These are phyloP conservation scores for Cephus runcator DNA, from an alignment of 2,888 invertebrate genomes.

Conservation along the genomic window DNA sequence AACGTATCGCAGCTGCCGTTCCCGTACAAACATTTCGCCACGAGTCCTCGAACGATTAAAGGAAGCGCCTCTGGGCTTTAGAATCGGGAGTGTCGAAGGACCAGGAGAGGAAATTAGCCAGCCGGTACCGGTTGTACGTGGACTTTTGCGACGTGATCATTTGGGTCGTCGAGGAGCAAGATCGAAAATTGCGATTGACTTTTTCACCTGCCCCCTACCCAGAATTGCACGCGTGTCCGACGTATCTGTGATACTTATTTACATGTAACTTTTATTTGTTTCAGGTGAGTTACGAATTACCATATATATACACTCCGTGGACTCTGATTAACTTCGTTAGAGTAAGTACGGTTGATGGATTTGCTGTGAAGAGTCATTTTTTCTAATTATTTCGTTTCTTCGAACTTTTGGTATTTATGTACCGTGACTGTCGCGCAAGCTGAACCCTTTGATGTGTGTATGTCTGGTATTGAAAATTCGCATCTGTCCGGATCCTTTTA, in stretches of 20 bases:
- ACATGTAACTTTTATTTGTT: constrained; percentile 12
- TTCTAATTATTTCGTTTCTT: no score
- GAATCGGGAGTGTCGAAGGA: background rate
- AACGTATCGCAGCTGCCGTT: constrained; percentile 20
- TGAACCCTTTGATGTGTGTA: background rate
- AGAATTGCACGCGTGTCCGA: no score
- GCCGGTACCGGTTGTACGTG: background rate
- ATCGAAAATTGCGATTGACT: background rate
- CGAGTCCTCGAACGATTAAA: constrained; percentile 4
- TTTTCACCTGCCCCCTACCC: background rate
- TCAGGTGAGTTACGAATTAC: constrained; percentile 17
- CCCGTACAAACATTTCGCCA: constrained; percentile 11
- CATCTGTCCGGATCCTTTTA: background rate
- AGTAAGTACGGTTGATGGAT: background rate
- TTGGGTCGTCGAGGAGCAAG: background rate
- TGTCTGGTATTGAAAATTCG: background rate
- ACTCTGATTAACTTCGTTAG: background rate
- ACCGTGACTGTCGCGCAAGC: background rate
- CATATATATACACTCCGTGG: background rate
- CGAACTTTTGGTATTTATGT: accelerated
- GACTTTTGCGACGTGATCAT: background rate
- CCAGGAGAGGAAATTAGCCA: background rate
- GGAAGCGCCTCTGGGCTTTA: background rate
- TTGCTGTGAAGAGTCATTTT: background rate
- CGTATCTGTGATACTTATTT: background rate